A percentile compares a stretch with the other conserved stretches of the same genome.
These are phyloP conservation scores for Perithous albicinctus DNA, from an alignment of 2,888 invertebrate species.

Conservation along the genomic window DNA sequence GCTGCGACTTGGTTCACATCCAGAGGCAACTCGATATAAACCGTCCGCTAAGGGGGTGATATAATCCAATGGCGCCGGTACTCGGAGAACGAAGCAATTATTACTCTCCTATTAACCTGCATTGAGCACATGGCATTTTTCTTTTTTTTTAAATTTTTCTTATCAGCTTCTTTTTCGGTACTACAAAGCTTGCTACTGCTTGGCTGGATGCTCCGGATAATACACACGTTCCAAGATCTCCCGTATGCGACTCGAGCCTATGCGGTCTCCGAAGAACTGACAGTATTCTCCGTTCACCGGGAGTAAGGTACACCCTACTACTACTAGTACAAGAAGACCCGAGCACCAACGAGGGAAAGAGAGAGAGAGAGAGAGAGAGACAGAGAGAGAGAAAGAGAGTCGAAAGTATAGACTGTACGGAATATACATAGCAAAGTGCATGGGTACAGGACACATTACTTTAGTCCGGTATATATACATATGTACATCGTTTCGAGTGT, in stretches of 20 bases:
- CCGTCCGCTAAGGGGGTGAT: not conserved
- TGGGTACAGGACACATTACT: conserved; percentile 19
- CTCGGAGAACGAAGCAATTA: not conserved
- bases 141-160: not conserved
- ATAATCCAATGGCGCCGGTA: not conserved
- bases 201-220: not conserved
- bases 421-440: conserved; percentile 51
- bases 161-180: not conserved
- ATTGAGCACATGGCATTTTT: not conserved
- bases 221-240: conserved; percentile 69
- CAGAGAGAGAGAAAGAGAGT: conserved; percentile 23
- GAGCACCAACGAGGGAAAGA: conserved; percentile 20
- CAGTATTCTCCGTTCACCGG: conserved; percentile 80
- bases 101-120: not conserved
- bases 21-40: not conserved
- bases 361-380: conserved; percentile 34
- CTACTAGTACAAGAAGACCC: conserved; percentile 61
- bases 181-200: not conserved
- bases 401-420: conserved; percentile 25
- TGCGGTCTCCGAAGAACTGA: conserved; percentile 79
- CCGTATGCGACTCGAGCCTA: conserved; percentile 77
- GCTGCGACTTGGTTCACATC: not conserved
- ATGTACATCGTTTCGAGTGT: not conserved
- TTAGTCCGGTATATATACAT: not conserved
- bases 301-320: conserved; percentile 79